Base-by-base conservation (phyloP, 2,888 invertebrate species). In the Diarsia rubi region DNA sequence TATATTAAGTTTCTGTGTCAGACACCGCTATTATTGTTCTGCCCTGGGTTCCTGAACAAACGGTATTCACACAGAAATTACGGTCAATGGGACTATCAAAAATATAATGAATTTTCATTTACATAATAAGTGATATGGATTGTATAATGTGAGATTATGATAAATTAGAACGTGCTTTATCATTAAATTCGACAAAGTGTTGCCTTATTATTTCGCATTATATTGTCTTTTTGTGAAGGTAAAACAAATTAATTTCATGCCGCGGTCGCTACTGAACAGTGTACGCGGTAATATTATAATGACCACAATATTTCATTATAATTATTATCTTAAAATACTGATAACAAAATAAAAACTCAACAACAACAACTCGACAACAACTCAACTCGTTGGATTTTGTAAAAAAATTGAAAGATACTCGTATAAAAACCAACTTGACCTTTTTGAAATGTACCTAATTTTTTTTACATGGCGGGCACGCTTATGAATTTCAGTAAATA, bases 1-100 rank as follows among this genome's bases (percentile, higher is more conserved):
- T 93, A 93, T 93, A 90, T 84, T 47, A 73, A 85, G 88, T 90
- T 90, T 92, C 91, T 91, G 89, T 91, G 92, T 91, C 92, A 90
- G 78, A 88, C 78, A 82, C 75, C 66, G 75, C 77, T 82, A 52
- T 86, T 84, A 82, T 85, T 81, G 74, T 75, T 62, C 69, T 82
- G 69, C 75, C 75, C 67, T 31, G 68, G 66, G 86, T 66, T 65
- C 75, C 72, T 75, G 74, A 86, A 83, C 73, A 68, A 74, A 71
- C 44, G 68, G 42, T 62, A 69, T 68, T 64, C 47, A 65, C 31
- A 57, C 69, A 63, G 71, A 78, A 65, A 79, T 63, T 66, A 72
- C 63, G 69, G 73, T 82, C 63, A 67, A 69, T 57, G n/a, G 16
- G 47, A 57, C 45, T 67, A 69, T 64, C 21, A 73, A 83, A 84